phyloP scores from a whole-genome alignment of 2,113 vertebrate genomes.

The Gavialis gangeticus region DNA sequence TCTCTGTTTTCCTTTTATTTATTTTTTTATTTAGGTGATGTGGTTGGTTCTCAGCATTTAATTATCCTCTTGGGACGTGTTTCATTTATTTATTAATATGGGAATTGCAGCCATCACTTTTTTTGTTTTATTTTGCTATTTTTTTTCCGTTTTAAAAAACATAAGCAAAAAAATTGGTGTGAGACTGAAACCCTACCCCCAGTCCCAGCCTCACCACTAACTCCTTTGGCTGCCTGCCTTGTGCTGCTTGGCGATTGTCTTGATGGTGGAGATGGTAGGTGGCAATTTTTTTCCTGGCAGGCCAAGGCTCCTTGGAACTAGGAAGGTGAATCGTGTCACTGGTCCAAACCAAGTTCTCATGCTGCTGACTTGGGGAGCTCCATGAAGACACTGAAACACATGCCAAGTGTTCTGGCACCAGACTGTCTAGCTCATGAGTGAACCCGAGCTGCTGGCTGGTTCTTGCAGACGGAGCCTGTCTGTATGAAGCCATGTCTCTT shows the following conservation, averaged over 20 bases:
- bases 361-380: background rate
- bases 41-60: slow-evolving; percentile 47
- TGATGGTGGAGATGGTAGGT: background rate
- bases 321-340: background rate
- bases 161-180: background rate
- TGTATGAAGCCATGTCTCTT: background rate
- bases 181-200: background rate
- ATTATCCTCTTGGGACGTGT: slow-evolving; percentile 62
- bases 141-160: background rate
- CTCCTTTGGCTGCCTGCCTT: background rate
- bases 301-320: background rate
- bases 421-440: background rate
- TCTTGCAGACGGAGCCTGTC: background rate
- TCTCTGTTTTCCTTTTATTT: background rate
- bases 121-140: slow-evolving; percentile 38
- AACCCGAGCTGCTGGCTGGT: background rate
- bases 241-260: background rate
- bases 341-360: background rate
- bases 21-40: slow-evolving; percentile 42
- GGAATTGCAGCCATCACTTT: slow-evolving; percentile 21
- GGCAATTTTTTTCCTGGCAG: background rate
- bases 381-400: background rate
- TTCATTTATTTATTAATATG: slow-evolving; percentile 67
- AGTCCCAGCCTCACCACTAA: background rate
- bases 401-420: background rate